Evolutionary conservation across 2,113 vertebrate species (phyloP).

Genomic region (Geococcyx californianus): DNA sequence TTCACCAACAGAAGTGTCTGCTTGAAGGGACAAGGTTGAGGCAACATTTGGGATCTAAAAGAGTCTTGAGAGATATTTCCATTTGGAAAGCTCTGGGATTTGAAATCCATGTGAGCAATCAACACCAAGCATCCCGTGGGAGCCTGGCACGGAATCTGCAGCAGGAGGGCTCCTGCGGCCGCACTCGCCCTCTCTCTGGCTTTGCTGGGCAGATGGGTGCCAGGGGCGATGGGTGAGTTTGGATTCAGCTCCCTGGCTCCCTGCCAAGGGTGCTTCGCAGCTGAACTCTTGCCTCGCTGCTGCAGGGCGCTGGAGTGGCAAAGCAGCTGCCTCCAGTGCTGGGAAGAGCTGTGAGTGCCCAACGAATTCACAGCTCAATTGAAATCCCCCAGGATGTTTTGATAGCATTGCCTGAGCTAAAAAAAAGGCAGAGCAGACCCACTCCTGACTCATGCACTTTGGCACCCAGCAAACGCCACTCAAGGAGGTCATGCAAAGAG

Average conservation of each 20-base stretch:
- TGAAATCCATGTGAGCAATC: not conserved
- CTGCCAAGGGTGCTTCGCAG: not conserved
- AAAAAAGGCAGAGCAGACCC: not conserved
- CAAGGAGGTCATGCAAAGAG: not conserved
- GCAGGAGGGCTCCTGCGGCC: accelerated
- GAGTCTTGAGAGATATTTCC: not conserved
- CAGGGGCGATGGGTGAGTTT: not conserved
- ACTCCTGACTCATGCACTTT: not conserved
- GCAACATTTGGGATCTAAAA: accelerated
- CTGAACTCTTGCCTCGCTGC: not conserved
- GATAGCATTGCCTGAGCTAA: not conserved
- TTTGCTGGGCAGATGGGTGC: not conserved
- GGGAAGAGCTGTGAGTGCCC: not conserved
- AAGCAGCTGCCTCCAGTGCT: not conserved
- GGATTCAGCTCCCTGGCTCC: not conserved
- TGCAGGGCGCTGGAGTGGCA: not conserved
- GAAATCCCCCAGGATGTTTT: not conserved
- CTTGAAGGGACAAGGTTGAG: not conserved
- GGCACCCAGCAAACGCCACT: not conserved
- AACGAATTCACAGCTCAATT: not conserved
- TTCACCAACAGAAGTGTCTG: not conserved
- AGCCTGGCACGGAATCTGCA: not conserved
- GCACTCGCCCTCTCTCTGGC: accelerated
- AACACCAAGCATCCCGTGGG: accelerated
- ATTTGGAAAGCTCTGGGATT: not conserved